Percentiles rank a stretch among this genome's conserved stretches.
These are phyloP conservation scores for Aphidoletes aphidimyza DNA, from an alignment of 2,888 invertebrate species.

Conservation along the genomic window DNA sequence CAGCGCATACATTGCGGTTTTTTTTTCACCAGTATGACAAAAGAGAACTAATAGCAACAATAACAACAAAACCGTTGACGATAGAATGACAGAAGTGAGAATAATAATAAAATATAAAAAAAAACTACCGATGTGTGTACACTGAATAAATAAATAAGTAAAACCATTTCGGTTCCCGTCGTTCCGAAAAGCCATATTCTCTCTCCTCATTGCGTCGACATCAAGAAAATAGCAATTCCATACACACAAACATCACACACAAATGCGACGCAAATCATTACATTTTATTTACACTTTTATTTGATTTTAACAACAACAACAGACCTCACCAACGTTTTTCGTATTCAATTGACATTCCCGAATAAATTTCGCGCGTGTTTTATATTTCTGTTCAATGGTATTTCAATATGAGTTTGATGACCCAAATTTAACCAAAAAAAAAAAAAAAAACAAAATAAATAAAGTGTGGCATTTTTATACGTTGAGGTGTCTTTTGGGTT, in stretches of 20 bases:
- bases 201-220: neutral
- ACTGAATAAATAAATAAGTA: constrained; percentile 35
- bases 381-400: constrained; percentile 51
- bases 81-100: neutral
- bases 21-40: neutral
- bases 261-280: neutral
- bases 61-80: neutral
- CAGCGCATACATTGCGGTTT: neutral
- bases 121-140: constrained; percentile 39
- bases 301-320: neutral
- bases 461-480: constrained; percentile 43
- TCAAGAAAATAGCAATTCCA: neutral
- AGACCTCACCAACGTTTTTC: no score
- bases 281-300: constrained; percentile 38
- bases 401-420: constrained; percentile 35
- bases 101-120: neutral
- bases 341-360: constrained; percentile 53
- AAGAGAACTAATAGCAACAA: neutral
- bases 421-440: constrained; percentile 50
- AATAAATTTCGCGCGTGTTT: constrained; percentile 42
- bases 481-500: constrained; percentile 1
- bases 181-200: constrained; percentile 35
- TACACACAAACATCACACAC: neutral
- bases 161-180: constrained; percentile 31
- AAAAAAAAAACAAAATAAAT: no score